phyloP scores from a whole-genome alignment of 2,113 vertebrate species.

The Penelope pileata region DNA sequence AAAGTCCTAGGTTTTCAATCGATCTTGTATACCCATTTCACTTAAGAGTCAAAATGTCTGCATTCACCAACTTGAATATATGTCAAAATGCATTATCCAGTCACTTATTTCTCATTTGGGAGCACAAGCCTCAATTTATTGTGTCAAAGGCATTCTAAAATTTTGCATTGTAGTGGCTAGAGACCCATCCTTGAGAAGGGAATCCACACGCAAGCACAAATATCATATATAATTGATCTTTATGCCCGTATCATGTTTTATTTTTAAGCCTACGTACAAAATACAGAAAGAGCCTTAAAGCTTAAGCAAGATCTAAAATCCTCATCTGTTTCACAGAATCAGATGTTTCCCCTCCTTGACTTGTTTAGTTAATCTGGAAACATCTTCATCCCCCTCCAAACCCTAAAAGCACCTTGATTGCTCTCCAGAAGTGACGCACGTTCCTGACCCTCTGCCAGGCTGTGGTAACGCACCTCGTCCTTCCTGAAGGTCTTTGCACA shows the following conservation, averaged over 20 bases:
- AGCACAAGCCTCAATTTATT: neutral
- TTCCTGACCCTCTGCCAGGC: neutral
- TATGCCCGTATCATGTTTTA: neutral
- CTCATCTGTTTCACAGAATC: neutral
- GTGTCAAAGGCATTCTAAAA: neutral
- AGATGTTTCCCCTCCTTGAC: neutral
- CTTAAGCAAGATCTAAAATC: neutral
- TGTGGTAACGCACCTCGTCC: neutral
- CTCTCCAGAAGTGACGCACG: neutral
- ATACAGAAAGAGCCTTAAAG: neutral
- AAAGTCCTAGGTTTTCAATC: neutral
- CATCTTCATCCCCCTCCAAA: neutral
- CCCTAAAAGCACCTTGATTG: neutral
- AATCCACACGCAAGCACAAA: neutral
- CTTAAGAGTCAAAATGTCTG: neutral
- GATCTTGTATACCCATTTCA: neutral
- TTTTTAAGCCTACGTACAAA: neutral
- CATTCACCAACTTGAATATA: neutral
- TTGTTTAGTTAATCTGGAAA: neutral
- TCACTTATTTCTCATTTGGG: slow-evolving; percentile 11
- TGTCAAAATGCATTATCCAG: neutral
- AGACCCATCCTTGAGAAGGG: neutral
- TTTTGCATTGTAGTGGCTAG: neutral
- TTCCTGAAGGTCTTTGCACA: neutral
- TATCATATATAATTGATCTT: neutral